Conservation (phyloP, 2,113 vertebrate genomes). For the Lasiurus borealis region DNA sequence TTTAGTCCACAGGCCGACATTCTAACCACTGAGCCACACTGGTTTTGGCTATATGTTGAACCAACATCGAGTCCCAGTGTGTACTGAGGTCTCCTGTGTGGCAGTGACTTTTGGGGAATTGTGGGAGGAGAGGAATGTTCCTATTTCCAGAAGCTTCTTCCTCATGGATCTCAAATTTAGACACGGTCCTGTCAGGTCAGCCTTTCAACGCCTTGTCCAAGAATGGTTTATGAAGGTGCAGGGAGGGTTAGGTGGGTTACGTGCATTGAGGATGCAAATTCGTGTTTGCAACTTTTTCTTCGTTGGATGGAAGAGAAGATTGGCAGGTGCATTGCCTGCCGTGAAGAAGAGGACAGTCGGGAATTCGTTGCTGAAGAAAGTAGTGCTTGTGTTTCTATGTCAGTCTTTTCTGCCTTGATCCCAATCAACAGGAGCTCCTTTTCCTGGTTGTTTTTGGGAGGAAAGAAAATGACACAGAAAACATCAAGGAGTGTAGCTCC, state of each 20-base stretch:
- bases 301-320: constrained; percentile 6
- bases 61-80: background rate
- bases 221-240: background rate
- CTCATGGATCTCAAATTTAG: background rate
- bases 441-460: background rate
- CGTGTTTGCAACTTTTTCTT: background rate
- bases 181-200: background rate
- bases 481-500: background rate
- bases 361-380: background rate
- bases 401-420: background rate
- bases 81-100: background rate
- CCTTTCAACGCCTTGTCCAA: background rate
- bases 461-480: background rate
- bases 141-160: background rate
- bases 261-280: background rate
- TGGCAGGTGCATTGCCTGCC: background rate
- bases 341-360: background rate
- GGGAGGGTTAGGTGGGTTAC: background rate
- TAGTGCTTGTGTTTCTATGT: background rate
- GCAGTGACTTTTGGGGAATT: background rate
- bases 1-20: too few species aligned
- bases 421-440: background rate
- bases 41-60: background rate
- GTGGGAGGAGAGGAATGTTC: background rate
- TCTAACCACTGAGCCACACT: too few species aligned